Conservation (phyloP, 2,113 vertebrate genomes). For the Loxodonta africana region DNA sequence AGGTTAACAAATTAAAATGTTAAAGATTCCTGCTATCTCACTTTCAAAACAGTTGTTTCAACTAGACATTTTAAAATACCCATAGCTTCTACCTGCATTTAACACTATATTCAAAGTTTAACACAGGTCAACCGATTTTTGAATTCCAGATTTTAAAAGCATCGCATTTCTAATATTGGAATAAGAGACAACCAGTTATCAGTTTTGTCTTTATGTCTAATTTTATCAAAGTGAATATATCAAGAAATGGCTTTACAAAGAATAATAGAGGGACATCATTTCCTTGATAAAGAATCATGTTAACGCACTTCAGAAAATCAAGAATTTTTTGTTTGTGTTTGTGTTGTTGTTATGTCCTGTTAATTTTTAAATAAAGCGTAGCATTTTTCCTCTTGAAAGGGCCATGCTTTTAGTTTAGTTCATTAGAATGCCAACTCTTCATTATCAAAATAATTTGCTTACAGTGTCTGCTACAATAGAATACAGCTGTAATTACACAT, state of each 20-base stretch:
- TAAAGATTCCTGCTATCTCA: neutral
- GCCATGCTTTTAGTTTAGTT: neutral
- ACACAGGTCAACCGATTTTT: neutral
- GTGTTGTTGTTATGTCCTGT: neutral
- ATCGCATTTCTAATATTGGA: neutral
- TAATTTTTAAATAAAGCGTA: slow-evolving; percentile 32
- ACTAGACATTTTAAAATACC: slow-evolving; percentile 18
- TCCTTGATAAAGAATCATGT: neutral
- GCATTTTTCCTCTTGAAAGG: neutral
- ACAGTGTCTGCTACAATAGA: slow-evolving; percentile 51
- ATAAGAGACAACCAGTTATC: neutral
- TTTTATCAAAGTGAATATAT: neutral
- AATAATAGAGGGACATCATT: neutral
- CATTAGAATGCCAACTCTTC: slow-evolving; percentile 47
- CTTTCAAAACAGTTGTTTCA: neutral
- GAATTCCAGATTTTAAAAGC: neutral
- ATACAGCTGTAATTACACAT: slow-evolving; percentile 63
- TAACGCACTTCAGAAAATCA: neutral
- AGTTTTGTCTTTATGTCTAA: neutral
- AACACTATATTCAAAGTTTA: slow-evolving; percentile 24
- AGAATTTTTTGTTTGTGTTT: neutral
- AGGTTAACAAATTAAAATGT: neutral
- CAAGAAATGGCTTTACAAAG: neutral
- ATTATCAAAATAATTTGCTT: slow-evolving; percentile 70
- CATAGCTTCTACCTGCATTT: neutral